A percentile compares a stretch with the other conserved stretches of the same genome.
phyloP scores from a whole-genome alignment of 2,888 invertebrate genomes.

The Linnaemya tessellans region DNA sequence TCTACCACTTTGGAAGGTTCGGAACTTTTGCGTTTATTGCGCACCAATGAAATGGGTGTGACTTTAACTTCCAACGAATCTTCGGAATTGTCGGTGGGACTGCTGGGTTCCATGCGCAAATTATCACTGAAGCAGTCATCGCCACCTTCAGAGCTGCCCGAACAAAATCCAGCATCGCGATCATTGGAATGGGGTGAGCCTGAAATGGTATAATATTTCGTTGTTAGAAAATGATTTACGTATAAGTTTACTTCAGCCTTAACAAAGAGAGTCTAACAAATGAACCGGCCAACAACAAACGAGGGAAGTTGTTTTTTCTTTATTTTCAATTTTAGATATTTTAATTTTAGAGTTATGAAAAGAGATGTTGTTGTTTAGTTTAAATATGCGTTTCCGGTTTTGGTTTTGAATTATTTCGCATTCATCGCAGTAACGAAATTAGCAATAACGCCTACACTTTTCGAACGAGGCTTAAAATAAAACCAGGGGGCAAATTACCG shows the following conservation, averaged over 20 bases:
- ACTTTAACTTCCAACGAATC: slow-evolving; percentile 87
- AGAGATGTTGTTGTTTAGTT: background rate
- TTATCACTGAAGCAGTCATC: slow-evolving; percentile 87
- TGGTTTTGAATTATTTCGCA: too few species aligned
- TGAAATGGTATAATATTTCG: slow-evolving; percentile 74
- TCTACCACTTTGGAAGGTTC: slow-evolving; percentile 87
- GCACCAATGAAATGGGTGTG: slow-evolving; percentile 84
- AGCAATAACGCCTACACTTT: slow-evolving; percentile 15
- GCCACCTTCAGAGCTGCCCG: slow-evolving; percentile 85
- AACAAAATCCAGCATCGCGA: slow-evolving; percentile 89
- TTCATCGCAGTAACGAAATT: background rate
- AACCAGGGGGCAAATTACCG: too few species aligned
- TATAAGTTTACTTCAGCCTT: background rate
- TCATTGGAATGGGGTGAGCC: slow-evolving; percentile 82
- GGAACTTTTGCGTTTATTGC: slow-evolving; percentile 88
- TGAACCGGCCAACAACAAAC: background rate
- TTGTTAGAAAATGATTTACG: background rate
- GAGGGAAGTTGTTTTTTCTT: too few species aligned
- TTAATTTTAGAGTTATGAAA: too few species aligned
- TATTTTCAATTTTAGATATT: too few species aligned
- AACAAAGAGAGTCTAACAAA: background rate
- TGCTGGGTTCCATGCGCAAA: slow-evolving; percentile 84
- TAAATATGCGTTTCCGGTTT: background rate
- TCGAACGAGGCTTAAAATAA: background rate
- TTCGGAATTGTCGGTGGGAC: slow-evolving; percentile 87